These are phyloP conservation scores for Otolemur garnettii DNA, from an alignment of 2,113 vertebrate genomes.

Conservation along the genomic window DNA sequence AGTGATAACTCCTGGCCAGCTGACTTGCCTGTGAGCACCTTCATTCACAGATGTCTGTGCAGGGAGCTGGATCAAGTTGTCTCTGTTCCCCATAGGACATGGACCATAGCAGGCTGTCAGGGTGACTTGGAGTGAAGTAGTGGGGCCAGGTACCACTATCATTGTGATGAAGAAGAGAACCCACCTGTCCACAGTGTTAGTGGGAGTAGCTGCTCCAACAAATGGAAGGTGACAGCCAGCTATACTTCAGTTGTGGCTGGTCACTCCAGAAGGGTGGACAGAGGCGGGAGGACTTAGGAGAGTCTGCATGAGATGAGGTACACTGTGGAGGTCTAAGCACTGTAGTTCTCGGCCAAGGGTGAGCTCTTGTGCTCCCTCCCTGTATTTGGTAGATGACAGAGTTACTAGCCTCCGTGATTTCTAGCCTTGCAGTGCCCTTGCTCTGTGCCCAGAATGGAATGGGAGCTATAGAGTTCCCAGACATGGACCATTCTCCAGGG, in stretches of 20 bases:
- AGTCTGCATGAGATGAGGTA: too few relatives aligned
- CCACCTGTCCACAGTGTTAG: not conserved
- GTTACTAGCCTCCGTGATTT: not conserved
- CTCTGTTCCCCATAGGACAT: not conserved
- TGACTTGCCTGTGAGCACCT: not conserved
- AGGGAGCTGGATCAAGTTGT: fast-evolving
- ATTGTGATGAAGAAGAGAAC: not conserved
- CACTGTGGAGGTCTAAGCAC: too few relatives aligned
- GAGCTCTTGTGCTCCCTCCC: not conserved
- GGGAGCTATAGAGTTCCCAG: not conserved
- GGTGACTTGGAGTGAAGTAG: not conserved
- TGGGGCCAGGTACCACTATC: not conserved
- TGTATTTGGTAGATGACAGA: not conserved
- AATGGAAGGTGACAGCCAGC: not conserved
- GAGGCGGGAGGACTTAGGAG: not conserved
- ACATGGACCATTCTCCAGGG: not conserved
- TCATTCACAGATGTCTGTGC: not conserved
- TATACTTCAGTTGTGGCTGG: not conserved
- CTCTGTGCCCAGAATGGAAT: not conserved
- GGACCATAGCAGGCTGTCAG: not conserved
- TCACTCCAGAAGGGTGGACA: not conserved
- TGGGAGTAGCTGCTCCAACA: not conserved
- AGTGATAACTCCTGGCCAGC: not conserved
- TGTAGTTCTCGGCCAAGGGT: too few relatives aligned
- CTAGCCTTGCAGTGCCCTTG: not conserved